phyloP scores from a whole-genome alignment of 2,113 vertebrate species.

The Epinephelus fuscoguttatus region DNA sequence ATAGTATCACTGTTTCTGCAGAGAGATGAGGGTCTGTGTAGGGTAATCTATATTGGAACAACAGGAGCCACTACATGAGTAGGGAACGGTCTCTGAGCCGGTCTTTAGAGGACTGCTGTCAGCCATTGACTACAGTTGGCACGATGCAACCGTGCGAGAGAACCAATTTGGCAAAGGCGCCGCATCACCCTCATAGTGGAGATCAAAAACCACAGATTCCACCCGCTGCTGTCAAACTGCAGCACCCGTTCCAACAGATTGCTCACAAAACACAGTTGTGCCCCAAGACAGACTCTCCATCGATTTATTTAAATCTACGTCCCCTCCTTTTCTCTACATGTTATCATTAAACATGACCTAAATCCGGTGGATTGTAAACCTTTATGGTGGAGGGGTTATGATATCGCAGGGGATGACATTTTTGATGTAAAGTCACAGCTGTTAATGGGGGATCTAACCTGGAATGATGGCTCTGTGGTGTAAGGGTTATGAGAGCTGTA shows the following conservation, averaged over 20 bases:
- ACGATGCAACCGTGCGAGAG: constrained; percentile 16
- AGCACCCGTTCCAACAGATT: constrained; percentile 12
- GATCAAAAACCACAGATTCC: constrained; percentile 32
- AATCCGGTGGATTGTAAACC: constrained; percentile 60
- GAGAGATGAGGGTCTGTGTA: background rate
- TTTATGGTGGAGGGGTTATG: constrained; percentile 49
- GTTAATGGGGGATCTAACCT: constrained; percentile 54
- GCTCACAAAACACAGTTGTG: constrained; percentile 24
- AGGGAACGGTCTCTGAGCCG: constrained; percentile 11
- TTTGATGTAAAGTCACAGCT: constrained; percentile 49
- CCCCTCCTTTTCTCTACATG: background rate
- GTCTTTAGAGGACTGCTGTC: constrained; percentile 39
- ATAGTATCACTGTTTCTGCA: background rate
- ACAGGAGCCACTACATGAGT: constrained; percentile 7
- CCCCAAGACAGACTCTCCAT: constrained; percentile 30
- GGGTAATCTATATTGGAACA: background rate
- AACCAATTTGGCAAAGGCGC: constrained; percentile 41
- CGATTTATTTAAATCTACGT: constrained; percentile 40
- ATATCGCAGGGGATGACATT: constrained; percentile 40
- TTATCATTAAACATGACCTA: constrained; percentile 51
- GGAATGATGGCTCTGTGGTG: constrained; percentile 42
- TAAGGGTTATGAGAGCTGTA: constrained; percentile 54
- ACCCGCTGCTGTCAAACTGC: constrained; percentile 34
- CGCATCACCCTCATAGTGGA: constrained; percentile 19
- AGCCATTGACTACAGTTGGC: constrained; percentile 39